These are phyloP conservation scores for Melieria picta DNA, from an alignment of 2,888 invertebrate species.

Conservation along the genomic window DNA sequence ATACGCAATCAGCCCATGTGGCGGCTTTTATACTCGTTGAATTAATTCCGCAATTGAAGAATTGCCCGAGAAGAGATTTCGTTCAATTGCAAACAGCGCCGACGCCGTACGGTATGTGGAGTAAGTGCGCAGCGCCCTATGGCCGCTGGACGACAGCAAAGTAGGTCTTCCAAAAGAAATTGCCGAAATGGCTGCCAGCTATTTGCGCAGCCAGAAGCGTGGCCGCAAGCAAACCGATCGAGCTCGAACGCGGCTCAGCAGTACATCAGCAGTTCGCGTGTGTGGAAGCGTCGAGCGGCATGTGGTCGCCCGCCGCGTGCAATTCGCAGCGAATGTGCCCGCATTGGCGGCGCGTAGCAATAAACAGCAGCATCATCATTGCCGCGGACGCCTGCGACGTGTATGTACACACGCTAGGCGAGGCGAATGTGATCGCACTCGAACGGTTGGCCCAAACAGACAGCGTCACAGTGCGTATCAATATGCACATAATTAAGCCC, in stretches of 20 bases:
- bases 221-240: neutral
- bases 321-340: slow-evolving; percentile 6
- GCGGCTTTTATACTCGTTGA: slow-evolving; percentile 54
- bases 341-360: slow-evolving; percentile 1
- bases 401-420: too few species aligned
- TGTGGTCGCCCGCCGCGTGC: neutral
- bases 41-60: neutral
- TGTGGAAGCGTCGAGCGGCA: slow-evolving; percentile 1
- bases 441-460: too few species aligned
- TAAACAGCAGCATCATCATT: slow-evolving; percentile 1
- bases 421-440: too few species aligned
- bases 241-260: neutral
- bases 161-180: neutral
- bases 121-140: neutral
- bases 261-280: neutral
- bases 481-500: too few species aligned
- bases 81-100: neutral
- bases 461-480: neutral
- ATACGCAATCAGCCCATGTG: slow-evolving; percentile 47
- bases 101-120: neutral
- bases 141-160: neutral
- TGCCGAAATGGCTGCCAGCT: slow-evolving; percentile 20
- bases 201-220: slow-evolving; percentile 11
- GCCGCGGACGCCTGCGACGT: neutral
- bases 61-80: neutral